Percentiles rank a stretch among this genome's conserved stretches.
These are phyloP conservation scores for Lipotes vexillifer DNA, from an alignment of 2,113 vertebrate genomes.

Conservation along the genomic window DNA sequence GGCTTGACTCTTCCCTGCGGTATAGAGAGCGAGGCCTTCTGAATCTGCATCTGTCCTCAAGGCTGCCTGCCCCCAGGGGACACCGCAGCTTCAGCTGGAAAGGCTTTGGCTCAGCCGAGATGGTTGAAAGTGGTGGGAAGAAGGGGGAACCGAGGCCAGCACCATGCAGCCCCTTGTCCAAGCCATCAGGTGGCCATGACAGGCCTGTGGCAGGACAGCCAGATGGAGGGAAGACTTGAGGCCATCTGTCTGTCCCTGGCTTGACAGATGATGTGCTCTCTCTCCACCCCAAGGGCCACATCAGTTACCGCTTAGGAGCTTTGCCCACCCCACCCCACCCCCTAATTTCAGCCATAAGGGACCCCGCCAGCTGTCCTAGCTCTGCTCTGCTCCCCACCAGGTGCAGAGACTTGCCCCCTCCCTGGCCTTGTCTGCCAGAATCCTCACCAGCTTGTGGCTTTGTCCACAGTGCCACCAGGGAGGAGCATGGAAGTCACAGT, in stretches of 20 bases:
- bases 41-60: not conserved
- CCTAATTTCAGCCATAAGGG: not conserved
- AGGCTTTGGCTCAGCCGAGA: not conserved
- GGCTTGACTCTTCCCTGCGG: not conserved
- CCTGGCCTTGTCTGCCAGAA: not conserved
- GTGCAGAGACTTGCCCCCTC: not conserved
- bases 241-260: not conserved
- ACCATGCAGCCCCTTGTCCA: not conserved
- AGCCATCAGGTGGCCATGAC: not conserved
- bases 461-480: constrained; percentile 74
- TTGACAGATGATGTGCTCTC: not conserved
- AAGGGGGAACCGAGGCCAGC: not conserved
- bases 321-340: fast-evolving
- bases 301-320: not conserved
- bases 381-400: not conserved
- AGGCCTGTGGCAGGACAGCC: not conserved
- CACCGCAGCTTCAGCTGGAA: not conserved
- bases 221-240: not conserved
- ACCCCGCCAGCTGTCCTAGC: not conserved
- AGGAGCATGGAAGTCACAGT: constrained; percentile 90
- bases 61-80: not conserved
- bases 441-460: constrained; percentile 2
- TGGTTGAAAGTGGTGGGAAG: not conserved
- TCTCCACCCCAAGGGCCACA: not conserved
- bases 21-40: not conserved